Base-by-base conservation (phyloP, 2,888 invertebrate species). In the Apocheima hispidaria region DNA sequence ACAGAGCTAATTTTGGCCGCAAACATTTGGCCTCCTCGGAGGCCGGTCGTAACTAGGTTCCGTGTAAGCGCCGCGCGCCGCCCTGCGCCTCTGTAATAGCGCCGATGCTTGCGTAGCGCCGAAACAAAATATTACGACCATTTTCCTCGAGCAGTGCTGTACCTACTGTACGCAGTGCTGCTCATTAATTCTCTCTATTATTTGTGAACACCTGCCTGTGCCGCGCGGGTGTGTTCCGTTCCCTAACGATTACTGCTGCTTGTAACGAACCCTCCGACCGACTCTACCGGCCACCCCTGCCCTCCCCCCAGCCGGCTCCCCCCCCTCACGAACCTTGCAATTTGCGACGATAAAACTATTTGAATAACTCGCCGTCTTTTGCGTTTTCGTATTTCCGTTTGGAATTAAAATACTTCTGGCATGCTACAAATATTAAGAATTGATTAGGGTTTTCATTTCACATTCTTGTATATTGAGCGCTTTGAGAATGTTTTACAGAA, bases 331-430 rank as follows among this genome's bases (percentile, higher is more conserved):
- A 46, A 26, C 48, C 53, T 33, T 50, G 54, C 60, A 51, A 51
- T 55, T 55, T 55, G 60, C 50, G 55, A 33, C 60, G 55, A 55
- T 60, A 51, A 44, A 59, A 59, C 59, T 59, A 51, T 54, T 44
- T 44, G 55, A 63, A 59, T 46, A 55, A 63, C 59, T 59, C 63
- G 21, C 40, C 63, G 55, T 51, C 57, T 51, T 57, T 63, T 56
- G 43, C 55, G 46, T 56, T 58, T 49, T 54, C 54, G 58, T 44
- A 41, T 62, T 59, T 60, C 56, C 65, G 33, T 59, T 70, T 56
- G 21, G 57, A 68, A 68, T 68, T 63, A 68, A 68, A 66, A 64
- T 65, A 46, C 46, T 51, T 57, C 21, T 43, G 36, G 54, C 65
- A 30, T 44, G 67, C 64, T 52, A 65, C 64, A 60, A 60, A 63